Evolutionary conservation across 2,797 vertebrate species (phyloP), one percentile per base, ranked within the genome.

Genomic region (Gallirallus australis): DNA sequence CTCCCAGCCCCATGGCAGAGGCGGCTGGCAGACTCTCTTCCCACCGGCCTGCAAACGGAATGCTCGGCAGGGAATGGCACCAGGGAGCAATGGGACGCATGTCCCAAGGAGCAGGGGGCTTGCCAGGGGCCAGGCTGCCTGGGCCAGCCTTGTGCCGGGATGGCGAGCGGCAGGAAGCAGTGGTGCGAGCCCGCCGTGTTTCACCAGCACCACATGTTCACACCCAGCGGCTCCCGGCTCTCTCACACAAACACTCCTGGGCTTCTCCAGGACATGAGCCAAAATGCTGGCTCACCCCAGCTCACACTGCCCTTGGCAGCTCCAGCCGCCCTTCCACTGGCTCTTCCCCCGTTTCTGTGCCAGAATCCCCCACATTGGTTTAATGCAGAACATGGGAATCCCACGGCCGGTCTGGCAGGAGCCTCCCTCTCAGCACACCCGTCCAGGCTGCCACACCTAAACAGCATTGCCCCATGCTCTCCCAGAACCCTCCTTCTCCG

Each of bases 371-470:
- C 61, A 7, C 33, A 18, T 42, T 2, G 1, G 27, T 15, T 52
- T 15, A 9, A 30, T n/a, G 11, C 59, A 17, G 25, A 45, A 72
- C 1, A 4, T 7, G 65, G 33, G 56, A 66, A 27, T 9, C 14
- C 9, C 30, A 31, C 18, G 13, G 31, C 12, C 19, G 20, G 13
- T 40, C 59, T 18, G 52, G 25, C 25, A 48, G n/a, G 28, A 86
- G 9, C 11, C 28, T 60, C 7, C 7, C 54, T 24, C 35, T 0
- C 5, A n/a, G 19, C 6, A 17, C 4, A 4, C 7, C 14, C 6
- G 2, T 31, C 42, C 53, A 2, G 17, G 7, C 11, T 7, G 33
- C 24, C 5, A 11, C 31, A 57, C 10, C 1, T 0, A 15, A 50
- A 42, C 9, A 37, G 45, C 23, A 6, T 8, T 31, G 31, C 13